A percentile compares a stretch with the other conserved stretches of the same genome.
Evolutionary conservation across 2,888 invertebrate genomes (phyloP).

Genomic region (Yponomeuta evonymella): DNA sequence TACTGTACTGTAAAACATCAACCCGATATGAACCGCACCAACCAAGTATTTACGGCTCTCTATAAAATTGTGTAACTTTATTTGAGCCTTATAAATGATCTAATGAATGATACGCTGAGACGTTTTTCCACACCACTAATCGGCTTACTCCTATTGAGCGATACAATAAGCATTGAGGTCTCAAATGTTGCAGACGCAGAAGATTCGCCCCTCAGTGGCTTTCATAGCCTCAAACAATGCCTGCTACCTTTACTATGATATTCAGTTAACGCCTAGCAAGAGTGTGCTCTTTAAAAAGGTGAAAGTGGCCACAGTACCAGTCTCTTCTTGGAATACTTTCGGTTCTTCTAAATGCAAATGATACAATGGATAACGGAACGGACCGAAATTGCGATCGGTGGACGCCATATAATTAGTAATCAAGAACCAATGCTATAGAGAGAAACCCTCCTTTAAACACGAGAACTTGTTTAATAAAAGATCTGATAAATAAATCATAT

Average conservation of each 20-base stretch:
- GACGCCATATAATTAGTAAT: not conserved
- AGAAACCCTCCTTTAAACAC: not conserved
- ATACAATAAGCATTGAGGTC: not conserved
- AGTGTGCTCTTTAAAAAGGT: conserved; percentile 63
- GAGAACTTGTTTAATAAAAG: not conserved
- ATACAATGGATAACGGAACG: conserved; percentile 61
- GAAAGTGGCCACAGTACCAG: conserved; percentile 39
- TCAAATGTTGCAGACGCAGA: not conserved
- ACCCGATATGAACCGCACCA: not conserved
- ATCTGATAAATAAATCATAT: not conserved
- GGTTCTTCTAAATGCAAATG: conserved; percentile 47
- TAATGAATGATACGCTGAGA: not conserved
- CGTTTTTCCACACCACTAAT: not conserved
- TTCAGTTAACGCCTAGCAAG: conserved; percentile 59
- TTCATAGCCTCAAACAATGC: conserved; percentile 20
- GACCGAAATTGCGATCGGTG: not conserved
- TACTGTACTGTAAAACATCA: not conserved
- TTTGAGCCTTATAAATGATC: conserved; percentile 1
- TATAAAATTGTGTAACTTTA: conserved; percentile 11
- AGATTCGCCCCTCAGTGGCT: conserved; percentile 11
- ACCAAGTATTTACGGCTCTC: not conserved
- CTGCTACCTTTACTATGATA: conserved; percentile 64
- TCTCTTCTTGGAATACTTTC: conserved; percentile 66
- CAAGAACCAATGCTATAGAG: not conserved
- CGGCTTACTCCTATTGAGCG: not conserved